Evolutionary conservation across 2,797 vertebrate species (phyloP), one percentile per base, ranked within the genome.

Genomic region (Merluccius polli): DNA sequence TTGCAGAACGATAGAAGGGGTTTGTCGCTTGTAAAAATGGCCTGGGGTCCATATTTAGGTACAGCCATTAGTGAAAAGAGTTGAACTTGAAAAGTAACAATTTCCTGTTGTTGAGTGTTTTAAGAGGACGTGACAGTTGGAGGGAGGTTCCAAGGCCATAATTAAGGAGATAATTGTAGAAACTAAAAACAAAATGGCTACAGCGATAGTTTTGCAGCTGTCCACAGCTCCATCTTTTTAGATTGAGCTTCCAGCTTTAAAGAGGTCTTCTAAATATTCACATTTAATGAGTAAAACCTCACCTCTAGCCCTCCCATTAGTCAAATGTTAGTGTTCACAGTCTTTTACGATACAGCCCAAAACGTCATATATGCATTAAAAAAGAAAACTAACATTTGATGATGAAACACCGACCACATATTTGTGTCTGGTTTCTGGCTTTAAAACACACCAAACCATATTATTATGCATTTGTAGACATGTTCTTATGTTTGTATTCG

Each of bases 121-220:
- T 81, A 77, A 78, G 83, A 69, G 21, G n/a, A 65, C 80, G 27
- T 76, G 83, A 5, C 4, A 31, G 67, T 73, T 59, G 71, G 35
- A 52, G 70, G 77, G 79, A 73, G 79, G 84, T 86, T 84, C 83
- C 59, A 16, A n/a, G 75, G 73, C 76, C 70, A 75, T 89, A 87
- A 89, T 90, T 89, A 88, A 83, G 75, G 35, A 84, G 83, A 89
- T 87, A 84, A 88, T 85, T 38, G 35, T 35, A 78, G 77, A 79
- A 59, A 59, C 15, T 24, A 73, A 81, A 81, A 88, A 80, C 78
- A 85, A 87, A 82, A 77, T 75, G 80, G 79, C 76, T 41, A 41
- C 77, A 67, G 4, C 18, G 69, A n/a, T n/a, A n/a, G n/a, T 68
- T 73, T 78, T n/a, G 75, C 48, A 71, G 80, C 71, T 71, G 81